Evolutionary conservation across 2,797 vertebrate species (phyloP), one percentile per base, ranked within the genome.

Genomic region (Arctocebus calabarensis): DNA sequence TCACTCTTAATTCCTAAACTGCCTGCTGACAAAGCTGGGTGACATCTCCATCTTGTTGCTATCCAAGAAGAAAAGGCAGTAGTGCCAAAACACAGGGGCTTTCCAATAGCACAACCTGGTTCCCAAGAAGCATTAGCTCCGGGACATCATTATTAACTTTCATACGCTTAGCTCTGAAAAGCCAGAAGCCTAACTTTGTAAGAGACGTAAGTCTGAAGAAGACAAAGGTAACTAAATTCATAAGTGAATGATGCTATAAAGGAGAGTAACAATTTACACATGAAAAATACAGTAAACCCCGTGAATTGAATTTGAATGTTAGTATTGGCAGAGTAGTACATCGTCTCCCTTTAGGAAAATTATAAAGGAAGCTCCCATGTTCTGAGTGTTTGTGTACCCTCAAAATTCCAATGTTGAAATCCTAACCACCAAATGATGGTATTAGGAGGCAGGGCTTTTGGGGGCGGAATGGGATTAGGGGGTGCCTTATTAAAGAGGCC

Each of bases 1-100:
- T 82, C 37, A 48, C 57, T 85, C 64, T 88, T 48, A 82, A 85
- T 66, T 89, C 52, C 92, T 90, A 81, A 64, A 90, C 55, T 90
- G 59, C 40, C 57, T 68, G 20, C 70, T 79, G 40, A 74, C 40
- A 73, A 13, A 77, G 62, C 11, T 32, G 14, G 13, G 23, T 77
- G 64, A 82, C 16, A 92, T 48, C 20, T 70, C 25, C 71, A 40
- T 82, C 45, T 7, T 68, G 13, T 6, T 73, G 57, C 29, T 84
- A 70, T 92, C 40, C 27, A 75, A 90, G 37, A 91, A 71, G 73
- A 73, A 86, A 81, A 93, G 45, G 27, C 45, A 45, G 22, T 61
- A 91, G 25, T 13, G 81, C n/a, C 71, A 40, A 86, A 86, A 66
- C 40, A 89, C n/a, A 71, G 43, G 64, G 20, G 68, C 40, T 81